phyloP scores from a whole-genome alignment of 1,140 invertebrate species.

The Tenebrio molitor region DNA sequence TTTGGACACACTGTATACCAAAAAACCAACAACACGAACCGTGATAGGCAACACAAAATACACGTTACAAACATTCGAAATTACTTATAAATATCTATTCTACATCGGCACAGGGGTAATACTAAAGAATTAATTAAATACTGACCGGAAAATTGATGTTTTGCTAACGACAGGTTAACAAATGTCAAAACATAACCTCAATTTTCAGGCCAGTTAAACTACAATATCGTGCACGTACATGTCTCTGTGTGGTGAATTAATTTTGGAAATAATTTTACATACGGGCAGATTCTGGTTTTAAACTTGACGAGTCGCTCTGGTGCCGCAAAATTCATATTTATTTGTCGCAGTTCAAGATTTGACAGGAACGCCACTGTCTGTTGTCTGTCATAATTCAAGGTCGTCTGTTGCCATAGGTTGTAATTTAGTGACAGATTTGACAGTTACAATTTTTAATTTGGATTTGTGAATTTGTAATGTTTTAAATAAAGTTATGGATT shows the following conservation, averaged over 20 bases:
- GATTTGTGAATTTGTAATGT: not conserved
- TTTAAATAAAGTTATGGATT: conserved; percentile 52
- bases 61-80: too few relatives aligned
- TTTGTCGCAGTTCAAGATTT: not conserved
- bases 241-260: too few relatives aligned
- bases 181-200: not conserved
- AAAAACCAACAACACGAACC: too few relatives aligned
- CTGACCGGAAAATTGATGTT: not conserved
- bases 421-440: conserved; percentile 2
- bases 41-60: too few relatives aligned
- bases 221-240: not conserved
- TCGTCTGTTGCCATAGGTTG: too few relatives aligned
- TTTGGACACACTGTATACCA: too few relatives aligned
- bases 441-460: conserved; percentile 6
- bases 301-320: not conserved
- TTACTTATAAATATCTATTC: too few relatives aligned
- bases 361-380: not conserved
- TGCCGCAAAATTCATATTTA: too few relatives aligned
- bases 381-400: not conserved
- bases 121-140: not conserved
- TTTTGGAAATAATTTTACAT: too few relatives aligned
- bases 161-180: not conserved
- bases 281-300: too few relatives aligned
- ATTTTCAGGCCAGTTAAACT: not conserved
- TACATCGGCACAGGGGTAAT: not conserved